Base-by-base conservation (phyloP, 2,888 invertebrate genomes). In the Cerastoderma edule region DNA sequence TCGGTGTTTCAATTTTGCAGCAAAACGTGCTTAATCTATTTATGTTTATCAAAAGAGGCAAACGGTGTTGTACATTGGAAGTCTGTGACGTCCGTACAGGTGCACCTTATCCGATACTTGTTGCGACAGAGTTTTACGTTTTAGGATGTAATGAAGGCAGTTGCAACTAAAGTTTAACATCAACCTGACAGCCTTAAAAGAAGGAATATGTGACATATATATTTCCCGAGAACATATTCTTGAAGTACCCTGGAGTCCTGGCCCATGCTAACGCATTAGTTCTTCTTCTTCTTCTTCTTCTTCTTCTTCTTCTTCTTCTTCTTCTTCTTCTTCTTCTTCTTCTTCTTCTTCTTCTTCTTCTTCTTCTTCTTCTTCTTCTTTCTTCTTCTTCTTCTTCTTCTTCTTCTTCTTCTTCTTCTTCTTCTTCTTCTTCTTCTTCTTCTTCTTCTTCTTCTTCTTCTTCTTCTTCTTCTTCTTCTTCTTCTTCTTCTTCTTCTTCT, bases 291-390 rank as follows among this genome's bases (percentile, higher is more conserved):
- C 54, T 13, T 27, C 54, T 13, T 53, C 54, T 13, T 27, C 54
- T 13, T n/a, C 54, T 13, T 53, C 54, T 13, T 16, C 54, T 13
- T 53, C 54, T 13, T n/a, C 54, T 13, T 53, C 54, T 10, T 27
- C 54, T 13, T 53, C 54, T 13, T 27, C 54, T 13, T 53, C 54
- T 13, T 53, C n/a, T 13, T 53, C 54, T 13, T 53, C 54, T 13
- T 27, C 54, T 13, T 53, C 54, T 13, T 27, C 54, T 13, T 53
- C 54, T 13, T 53, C 54, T 13, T 53, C 54, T 13, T 53, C 54
- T 13, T 27, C 54, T 13, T 53, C 54, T 13, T 53, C 54, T 10
- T 27, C 54, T 13, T 53, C 54, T 13, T 53, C 54, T 13, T 53
- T 39, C 54, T 13, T n/a, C 54, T 10, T 27, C 54, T 13, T 53